These are phyloP conservation scores for Pantherophis vulpinus DNA, from an alignment of 2,797 vertebrate genomes.

Conservation along the genomic window DNA sequence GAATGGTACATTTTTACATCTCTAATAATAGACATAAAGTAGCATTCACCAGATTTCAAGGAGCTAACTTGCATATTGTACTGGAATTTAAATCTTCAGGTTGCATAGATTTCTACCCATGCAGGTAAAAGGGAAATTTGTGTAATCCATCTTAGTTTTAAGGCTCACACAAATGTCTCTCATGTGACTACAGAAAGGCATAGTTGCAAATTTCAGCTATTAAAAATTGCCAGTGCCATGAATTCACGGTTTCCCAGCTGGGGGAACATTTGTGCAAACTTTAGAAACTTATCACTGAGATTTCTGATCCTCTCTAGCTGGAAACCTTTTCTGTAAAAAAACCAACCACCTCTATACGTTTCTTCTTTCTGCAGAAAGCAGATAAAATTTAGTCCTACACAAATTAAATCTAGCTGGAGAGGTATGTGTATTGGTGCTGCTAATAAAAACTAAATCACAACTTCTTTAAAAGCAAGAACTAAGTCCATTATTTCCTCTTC, in stretches of 20 bases:
- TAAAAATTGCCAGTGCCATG: neutral
- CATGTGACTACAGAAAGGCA: neutral
- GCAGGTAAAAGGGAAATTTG: neutral
- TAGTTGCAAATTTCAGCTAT: conserved; percentile 3
- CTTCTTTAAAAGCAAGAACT: neutral
- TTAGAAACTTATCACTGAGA: neutral
- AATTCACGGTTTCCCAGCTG: conserved; percentile 1
- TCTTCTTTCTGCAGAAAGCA: neutral
- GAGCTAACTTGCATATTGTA: neutral
- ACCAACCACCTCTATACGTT: neutral
- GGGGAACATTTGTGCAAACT: neutral
- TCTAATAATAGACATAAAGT: neutral
- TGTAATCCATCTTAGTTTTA: conserved; percentile 1
- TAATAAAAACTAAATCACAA: neutral
- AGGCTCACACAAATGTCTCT: neutral
- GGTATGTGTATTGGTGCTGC: neutral
- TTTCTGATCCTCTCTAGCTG: neutral
- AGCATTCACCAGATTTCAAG: neutral
- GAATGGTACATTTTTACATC: neutral
- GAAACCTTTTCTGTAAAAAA: neutral
- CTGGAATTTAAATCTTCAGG: neutral
- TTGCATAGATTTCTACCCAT: neutral
- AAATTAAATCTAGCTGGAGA: neutral
- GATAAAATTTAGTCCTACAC: neutral
- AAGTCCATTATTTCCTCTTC: neutral